Conservation (phyloP, 2,888 invertebrate genomes). For the Drosophila anomelani region DNA sequence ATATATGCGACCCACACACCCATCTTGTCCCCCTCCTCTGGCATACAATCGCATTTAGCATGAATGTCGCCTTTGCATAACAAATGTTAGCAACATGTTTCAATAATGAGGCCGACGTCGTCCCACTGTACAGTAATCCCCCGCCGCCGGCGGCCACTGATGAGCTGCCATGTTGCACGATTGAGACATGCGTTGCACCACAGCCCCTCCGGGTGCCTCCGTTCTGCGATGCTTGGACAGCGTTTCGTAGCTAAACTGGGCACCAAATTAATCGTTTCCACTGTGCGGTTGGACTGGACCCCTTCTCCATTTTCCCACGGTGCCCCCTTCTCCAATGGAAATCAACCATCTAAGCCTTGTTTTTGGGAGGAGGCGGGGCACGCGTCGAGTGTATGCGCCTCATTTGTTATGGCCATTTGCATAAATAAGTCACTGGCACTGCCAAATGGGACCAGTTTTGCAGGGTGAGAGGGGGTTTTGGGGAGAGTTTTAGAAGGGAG, state of each 20-base stretch:
- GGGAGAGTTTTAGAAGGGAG: background rate
- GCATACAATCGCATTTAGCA: slow-evolving; percentile 49
- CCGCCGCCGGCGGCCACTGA: slow-evolving; percentile 39
- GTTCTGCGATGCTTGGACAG: slow-evolving; percentile 38
- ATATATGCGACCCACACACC: slow-evolving; percentile 32
- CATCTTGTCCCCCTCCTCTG: background rate
- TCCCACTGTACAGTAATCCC: slow-evolving; percentile 16
- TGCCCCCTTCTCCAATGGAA: background rate
- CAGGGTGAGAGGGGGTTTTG: background rate
- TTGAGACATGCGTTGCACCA: slow-evolving; percentile 68
- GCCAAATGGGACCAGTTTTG: slow-evolving; percentile 56
- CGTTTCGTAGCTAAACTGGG: slow-evolving; percentile 33
- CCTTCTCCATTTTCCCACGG: slow-evolving; percentile 12
- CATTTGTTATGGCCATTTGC: slow-evolving; percentile 80
- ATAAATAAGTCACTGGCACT: slow-evolving; percentile 78
- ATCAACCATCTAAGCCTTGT: background rate
- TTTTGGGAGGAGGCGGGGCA: background rate
- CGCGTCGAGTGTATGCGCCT: slow-evolving; percentile 61
- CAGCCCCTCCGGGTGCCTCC: slow-evolving; percentile 32
- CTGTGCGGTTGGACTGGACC: slow-evolving; percentile 61
- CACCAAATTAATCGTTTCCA: slow-evolving; percentile 76
- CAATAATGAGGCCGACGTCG: slow-evolving; percentile 66
- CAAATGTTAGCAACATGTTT: slow-evolving; percentile 77
- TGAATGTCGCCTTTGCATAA: slow-evolving; percentile 76
- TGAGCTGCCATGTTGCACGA: slow-evolving; percentile 49